Evolutionary conservation across 1,140 invertebrate species (phyloP), one percentile per base, ranked within the genome.

Genomic region (Dermatophagoides farinae): DNA sequence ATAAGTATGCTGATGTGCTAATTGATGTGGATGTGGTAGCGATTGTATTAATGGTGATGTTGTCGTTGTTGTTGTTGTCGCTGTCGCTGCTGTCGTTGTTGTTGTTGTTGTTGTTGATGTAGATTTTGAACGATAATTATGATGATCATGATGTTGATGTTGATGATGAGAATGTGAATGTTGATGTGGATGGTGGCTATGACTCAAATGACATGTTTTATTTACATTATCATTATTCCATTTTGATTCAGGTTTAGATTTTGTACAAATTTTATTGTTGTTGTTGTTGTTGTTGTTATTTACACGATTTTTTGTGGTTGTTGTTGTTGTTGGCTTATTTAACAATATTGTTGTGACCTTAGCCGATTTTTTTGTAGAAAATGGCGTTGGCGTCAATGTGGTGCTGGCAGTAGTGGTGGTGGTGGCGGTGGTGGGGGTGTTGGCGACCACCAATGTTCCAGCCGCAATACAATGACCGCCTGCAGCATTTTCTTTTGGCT

Each of bases 1-100:
- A 25, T 55, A 55, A 14, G 53, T 55, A 23, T 55, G 53, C 14
- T 55, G 53, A 44, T 55, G 53, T n/a, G 53, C 6, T n/a, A 55
- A 25, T 23, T 55, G 53, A 25, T 55, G 53, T 25, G 53, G 47
- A 50, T 50, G 47, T 31, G n/a, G 46, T 18, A 23, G 9, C 8
- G 46, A 47, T 20, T 47, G 46, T 18, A 23, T 20, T 47, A 47
- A 47, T 18, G 46, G 2, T 23, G 46, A 4, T 6, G 46, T 18
- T 1, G 46, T 20, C 6, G 18, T 4, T 18, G 46, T 18, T 47
- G 46, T 18, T 8, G 46, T 18, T 47, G 46, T 12, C n/a, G 46
- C 6, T 1, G 46, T 20, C 6, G 18, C 1, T 18, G 46, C 6
- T 47, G 46, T 18, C 22, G 46, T 18, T 18, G 46, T 47, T 23